Conservation (phyloP, 1,140 invertebrate species). For the Monochamus saltuarius region DNA sequence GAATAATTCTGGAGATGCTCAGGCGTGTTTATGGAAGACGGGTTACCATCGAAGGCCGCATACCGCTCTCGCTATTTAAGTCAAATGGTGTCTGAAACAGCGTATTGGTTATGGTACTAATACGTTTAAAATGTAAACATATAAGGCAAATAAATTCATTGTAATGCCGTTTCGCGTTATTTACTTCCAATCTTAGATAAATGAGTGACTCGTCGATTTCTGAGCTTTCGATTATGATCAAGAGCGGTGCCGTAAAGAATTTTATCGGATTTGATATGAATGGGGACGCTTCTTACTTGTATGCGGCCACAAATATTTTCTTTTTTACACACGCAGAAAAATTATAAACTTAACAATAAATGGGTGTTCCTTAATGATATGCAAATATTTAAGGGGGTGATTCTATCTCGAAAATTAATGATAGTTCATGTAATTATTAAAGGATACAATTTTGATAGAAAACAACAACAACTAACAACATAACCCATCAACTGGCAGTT, state of each 20-base stretch:
- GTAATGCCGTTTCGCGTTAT: constrained; percentile 6
- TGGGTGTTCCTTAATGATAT: too few relatives aligned
- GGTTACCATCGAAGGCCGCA: neutral
- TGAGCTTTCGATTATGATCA: constrained; percentile 15
- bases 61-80: constrained; percentile 15
- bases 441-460: too few relatives aligned
- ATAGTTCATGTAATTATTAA: too few relatives aligned
- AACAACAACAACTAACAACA: too few relatives aligned
- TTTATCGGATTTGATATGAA: constrained; percentile 1
- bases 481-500: too few relatives aligned
- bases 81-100: constrained; percentile 7
- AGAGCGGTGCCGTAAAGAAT: constrained; percentile 17
- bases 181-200: constrained; percentile 7
- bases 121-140: constrained; percentile 14
- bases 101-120: constrained; percentile 11
- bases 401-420: too few relatives aligned
- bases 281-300: too few relatives aligned
- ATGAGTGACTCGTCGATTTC: neutral
- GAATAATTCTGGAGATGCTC: neutral
- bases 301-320: too few relatives aligned
- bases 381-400: too few relatives aligned
- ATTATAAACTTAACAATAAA: too few relatives aligned
- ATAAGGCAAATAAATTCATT: constrained; percentile 14
- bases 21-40: constrained; percentile 1
- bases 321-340: too few relatives aligned